Conservation (phyloP, 2,113 vertebrate species). For the Excalfactoria chinensis region DNA sequence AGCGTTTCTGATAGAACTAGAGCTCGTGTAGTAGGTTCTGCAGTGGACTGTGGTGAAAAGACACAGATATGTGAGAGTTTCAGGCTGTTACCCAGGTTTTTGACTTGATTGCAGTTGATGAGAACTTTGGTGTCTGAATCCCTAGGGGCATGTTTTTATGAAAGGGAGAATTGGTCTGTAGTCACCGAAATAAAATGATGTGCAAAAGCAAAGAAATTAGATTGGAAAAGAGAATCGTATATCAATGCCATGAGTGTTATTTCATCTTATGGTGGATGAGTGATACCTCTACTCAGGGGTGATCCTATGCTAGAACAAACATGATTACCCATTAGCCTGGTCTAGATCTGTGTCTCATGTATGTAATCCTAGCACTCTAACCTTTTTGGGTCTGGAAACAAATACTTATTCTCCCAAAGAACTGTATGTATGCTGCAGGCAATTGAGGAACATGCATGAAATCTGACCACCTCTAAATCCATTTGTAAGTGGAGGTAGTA, state of each 20-base stretch:
- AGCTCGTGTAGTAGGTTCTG: neutral
- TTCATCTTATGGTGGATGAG: neutral
- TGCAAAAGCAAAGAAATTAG: rapidly evolving
- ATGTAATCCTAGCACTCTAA: neutral
- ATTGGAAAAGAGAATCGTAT: neutral
- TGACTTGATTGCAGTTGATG: neutral
- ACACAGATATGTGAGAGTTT: neutral
- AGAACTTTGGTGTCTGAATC: neutral
- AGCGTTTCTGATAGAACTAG: neutral
- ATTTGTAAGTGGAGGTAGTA: neutral
- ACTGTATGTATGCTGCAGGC: neutral
- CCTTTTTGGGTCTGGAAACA: neutral
- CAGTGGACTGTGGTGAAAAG: neutral
- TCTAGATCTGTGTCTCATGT: neutral
- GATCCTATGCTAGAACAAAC: neutral
- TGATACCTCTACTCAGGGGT: neutral
- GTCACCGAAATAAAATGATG: neutral
- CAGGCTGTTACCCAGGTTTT: neutral
- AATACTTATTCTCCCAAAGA: neutral
- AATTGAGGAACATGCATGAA: neutral
- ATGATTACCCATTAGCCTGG: neutral
- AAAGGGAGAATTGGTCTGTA: neutral
- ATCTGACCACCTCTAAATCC: neutral
- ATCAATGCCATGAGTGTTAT: neutral
- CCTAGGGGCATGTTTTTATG: neutral